Evolutionary conservation across 1,140 invertebrate species (phyloP).

Genomic region (Ostrea denselamellosa): DNA sequence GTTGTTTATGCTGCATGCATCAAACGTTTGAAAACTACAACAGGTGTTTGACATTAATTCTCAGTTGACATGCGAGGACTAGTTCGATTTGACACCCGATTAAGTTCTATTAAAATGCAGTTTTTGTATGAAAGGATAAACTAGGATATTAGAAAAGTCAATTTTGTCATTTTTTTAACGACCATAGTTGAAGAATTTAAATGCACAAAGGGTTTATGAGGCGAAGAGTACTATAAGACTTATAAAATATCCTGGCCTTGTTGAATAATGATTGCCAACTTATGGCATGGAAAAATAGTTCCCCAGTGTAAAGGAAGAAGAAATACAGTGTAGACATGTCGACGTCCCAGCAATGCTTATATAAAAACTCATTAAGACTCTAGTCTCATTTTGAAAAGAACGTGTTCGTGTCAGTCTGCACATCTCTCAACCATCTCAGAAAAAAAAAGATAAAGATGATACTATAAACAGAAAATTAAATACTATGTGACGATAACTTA

Average conservation of each 20-base stretch:
- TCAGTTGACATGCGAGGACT: slow-evolving; percentile 16
- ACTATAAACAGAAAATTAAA: too few relatives aligned
- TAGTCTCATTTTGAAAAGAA: too few relatives aligned
- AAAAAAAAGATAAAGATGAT: too few relatives aligned
- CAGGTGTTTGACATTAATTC: slow-evolving; percentile 37
- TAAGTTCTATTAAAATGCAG: slow-evolving; percentile 30
- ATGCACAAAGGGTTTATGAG: neutral
- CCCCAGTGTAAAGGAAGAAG: neutral
- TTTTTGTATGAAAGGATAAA: slow-evolving; percentile 30
- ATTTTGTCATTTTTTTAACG: slow-evolving; percentile 19
- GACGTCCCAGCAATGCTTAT: neutral
- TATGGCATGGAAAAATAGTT: neutral
- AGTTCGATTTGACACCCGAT: slow-evolving; percentile 37
- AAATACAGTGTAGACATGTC: neutral
- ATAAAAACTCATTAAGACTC: too few relatives aligned
- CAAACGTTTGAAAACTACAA: slow-evolving; percentile 20
- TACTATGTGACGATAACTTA: too few relatives aligned
- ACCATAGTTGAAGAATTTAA: neutral
- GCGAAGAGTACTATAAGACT: neutral
- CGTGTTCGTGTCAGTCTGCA: too few relatives aligned
- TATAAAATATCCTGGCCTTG: neutral
- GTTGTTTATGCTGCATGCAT: slow-evolving; percentile 32
- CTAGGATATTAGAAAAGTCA: slow-evolving; percentile 12
- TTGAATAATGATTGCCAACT: neutral
- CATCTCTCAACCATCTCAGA: too few relatives aligned